Conservation (phyloP, 1,140 invertebrate genomes). For the Leptestheria dahalacensis region DNA sequence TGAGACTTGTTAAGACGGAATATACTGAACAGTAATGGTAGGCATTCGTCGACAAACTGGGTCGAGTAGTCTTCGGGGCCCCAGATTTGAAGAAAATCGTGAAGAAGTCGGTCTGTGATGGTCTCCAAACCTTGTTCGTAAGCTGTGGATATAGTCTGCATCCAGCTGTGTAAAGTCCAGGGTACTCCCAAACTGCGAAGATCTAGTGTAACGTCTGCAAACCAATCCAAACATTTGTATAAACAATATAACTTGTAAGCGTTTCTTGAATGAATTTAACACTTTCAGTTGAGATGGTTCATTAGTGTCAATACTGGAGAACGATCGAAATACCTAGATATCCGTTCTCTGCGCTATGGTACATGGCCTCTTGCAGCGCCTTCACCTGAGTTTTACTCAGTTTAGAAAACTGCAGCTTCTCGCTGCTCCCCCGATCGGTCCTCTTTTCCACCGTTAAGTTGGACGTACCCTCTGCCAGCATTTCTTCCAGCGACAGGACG, state of each 20-base stretch:
- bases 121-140: conserved; percentile 63
- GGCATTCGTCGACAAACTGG: conserved; percentile 75
- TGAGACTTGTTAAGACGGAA: conserved; percentile 75
- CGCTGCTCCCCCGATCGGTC: conserved; percentile 8
- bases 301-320: too few relatives aligned
- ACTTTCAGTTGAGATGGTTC: too few relatives aligned
- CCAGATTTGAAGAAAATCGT: conserved; percentile 77
- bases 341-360: conserved; percentile 76
- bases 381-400: conserved; percentile 70
- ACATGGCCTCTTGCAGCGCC: conserved; percentile 78
- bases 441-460: conserved; percentile 25
- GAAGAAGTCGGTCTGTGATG: conserved; percentile 74
- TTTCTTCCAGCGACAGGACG: conserved; percentile 77
- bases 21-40: conserved; percentile 76
- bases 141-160: conserved; percentile 69
- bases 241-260: background rate
- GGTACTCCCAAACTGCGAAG: conserved; percentile 62
- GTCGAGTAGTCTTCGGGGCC: conserved; percentile 59
- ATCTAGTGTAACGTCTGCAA: conserved; percentile 64
- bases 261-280: background rate
- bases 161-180: conserved; percentile 83
- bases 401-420: conserved; percentile 34
- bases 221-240: background rate
- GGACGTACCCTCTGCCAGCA: conserved; percentile 59
- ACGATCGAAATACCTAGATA: conserved; percentile 66